Evolutionary conservation across 1,140 invertebrate genomes (phyloP).

Genomic region (Drosophila biarmipes): DNA sequence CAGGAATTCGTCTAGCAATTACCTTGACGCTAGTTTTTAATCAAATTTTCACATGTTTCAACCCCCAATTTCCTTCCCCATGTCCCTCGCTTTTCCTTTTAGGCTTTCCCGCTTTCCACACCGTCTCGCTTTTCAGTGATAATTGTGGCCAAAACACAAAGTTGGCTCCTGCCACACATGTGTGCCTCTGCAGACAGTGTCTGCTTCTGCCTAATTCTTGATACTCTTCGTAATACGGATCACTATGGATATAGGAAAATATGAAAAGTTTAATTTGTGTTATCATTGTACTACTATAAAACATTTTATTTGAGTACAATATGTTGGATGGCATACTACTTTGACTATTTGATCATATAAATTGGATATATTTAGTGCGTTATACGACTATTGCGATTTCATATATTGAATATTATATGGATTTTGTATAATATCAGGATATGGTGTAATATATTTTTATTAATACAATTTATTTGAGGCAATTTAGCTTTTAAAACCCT

Average conservation of each 20-base stretch:
- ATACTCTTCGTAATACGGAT: conserved; percentile 15
- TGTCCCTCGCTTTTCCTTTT: neutral
- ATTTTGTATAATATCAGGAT: no score
- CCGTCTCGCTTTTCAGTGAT: conserved; percentile 14
- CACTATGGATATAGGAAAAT: no score
- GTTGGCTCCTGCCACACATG: conserved; percentile 29
- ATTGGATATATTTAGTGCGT: no score
- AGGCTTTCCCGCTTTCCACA: neutral
- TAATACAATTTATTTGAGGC: neutral
- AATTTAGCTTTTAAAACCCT: neutral
- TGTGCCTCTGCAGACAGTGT: conserved; percentile 5
- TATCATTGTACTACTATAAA: no score
- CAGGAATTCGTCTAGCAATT: conserved; percentile 56
- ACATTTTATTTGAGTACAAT: no score
- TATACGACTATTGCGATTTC: no score
- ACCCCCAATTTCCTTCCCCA: conserved; percentile 37
- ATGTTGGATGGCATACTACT: no score
- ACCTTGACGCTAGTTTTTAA: conserved; percentile 75
- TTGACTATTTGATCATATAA: no score
- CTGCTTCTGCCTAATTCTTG: conserved; percentile 18
- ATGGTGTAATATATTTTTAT: no score
- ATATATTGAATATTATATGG: no score
- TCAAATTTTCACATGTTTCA: conserved; percentile 70
- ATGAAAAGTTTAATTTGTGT: no score
- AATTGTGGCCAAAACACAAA: conserved; percentile 50